These are phyloP conservation scores for Ferdinandea cuprea DNA, from an alignment of 2,888 invertebrate genomes.

Conservation along the genomic window DNA sequence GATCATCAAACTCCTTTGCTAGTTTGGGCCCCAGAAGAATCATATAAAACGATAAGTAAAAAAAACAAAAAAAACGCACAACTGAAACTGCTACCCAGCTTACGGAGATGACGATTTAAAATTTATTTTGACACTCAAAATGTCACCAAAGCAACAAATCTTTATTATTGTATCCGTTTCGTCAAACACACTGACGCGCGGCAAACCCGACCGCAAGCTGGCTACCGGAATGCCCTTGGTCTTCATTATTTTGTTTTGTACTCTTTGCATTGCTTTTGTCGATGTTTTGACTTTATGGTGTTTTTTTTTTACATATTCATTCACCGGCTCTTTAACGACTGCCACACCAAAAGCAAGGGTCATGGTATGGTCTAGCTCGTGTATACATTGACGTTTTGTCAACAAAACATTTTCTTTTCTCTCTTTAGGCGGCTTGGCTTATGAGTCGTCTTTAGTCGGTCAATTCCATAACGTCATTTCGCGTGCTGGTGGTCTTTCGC, in stretches of 20 bases:
- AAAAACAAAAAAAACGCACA: constrained; percentile 24
- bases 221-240: constrained; percentile 66
- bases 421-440: constrained; percentile 32
- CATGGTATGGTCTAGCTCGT: constrained; percentile 1
- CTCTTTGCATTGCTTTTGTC: constrained; percentile 43
- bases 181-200: constrained; percentile 34
- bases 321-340: constrained; percentile 63
- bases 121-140: constrained; percentile 60
- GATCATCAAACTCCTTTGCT: constrained; percentile 10
- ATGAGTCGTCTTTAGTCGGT: constrained; percentile 20
- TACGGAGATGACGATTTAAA: constrained; percentile 51
- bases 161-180: constrained; percentile 60
- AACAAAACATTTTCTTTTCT: constrained; percentile 62
- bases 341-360: constrained; percentile 23
- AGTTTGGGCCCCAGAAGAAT: neutral
- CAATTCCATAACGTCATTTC: constrained; percentile 36
- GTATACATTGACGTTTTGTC: constrained; percentile 51
- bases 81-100: constrained; percentile 59
- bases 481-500: constrained; percentile 63
- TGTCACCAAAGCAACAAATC: constrained; percentile 42
- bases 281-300: constrained; percentile 36
- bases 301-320: constrained; percentile 33
- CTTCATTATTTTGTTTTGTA: constrained; percentile 14
- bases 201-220: constrained; percentile 26
- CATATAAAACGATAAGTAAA: neutral